A percentile compares a stretch with the other conserved stretches of the same genome.
phyloP scores from a whole-genome alignment of 2,113 vertebrate genomes.

The Cephalopterus ornatus region DNA sequence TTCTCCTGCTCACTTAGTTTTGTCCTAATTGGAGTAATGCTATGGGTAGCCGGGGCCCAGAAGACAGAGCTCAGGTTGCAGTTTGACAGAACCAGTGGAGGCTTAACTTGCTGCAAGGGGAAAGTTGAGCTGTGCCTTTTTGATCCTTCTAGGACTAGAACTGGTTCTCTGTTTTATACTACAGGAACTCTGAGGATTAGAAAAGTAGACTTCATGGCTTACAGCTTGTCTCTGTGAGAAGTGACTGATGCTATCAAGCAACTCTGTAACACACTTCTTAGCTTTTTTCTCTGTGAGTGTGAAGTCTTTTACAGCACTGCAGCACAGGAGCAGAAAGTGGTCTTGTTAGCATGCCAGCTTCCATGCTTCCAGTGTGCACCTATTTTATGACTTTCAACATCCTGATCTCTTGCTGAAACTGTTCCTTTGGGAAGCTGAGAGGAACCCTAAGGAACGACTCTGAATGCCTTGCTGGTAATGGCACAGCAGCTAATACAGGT shows the following conservation, averaged over 20 bases:
- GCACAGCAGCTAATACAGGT: not conserved
- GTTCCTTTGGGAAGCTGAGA: not conserved
- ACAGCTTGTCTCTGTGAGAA: not conserved
- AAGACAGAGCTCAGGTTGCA: conserved; percentile 7
- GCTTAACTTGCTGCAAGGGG: not conserved
- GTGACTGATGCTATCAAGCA: not conserved
- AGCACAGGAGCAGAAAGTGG: not conserved
- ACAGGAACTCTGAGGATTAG: not conserved
- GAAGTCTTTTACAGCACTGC: not conserved
- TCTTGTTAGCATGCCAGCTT: not conserved
- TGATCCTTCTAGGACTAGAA: not conserved
- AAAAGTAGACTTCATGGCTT: not conserved
- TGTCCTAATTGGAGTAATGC: conserved; percentile 12
- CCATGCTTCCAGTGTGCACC: accelerated
- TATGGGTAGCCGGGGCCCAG: not conserved
- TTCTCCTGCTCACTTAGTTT: not conserved
- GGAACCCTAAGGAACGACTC: accelerated
- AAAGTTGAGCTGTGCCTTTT: conserved; percentile 16
- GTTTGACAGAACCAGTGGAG: not conserved
- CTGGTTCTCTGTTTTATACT: not conserved
- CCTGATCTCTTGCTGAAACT: not conserved
- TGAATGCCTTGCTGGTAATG: accelerated
- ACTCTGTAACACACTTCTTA: not conserved
- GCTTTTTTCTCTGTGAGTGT: not conserved
- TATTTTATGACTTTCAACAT: not conserved